These are phyloP conservation scores for Acrocephalus arundinaceus DNA, from an alignment of 2,113 vertebrate genomes.

Conservation along the genomic window DNA sequence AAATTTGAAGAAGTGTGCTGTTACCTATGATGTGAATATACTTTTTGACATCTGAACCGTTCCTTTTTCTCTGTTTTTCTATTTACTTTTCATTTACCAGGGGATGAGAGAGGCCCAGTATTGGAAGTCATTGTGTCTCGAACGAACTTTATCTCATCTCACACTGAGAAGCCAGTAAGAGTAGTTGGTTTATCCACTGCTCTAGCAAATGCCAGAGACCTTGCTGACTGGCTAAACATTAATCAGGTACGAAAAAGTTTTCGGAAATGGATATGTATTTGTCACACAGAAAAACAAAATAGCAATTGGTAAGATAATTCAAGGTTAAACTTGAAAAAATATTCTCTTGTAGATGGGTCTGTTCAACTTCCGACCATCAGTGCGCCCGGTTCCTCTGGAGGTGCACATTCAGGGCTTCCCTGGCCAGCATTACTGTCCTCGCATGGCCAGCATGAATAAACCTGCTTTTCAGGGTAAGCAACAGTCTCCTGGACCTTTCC, in stretches of 20 bases:
- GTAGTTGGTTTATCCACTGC: constrained; percentile 97
- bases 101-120: constrained; percentile 96
- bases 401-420: constrained; percentile 98
- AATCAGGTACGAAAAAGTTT: constrained; percentile 79
- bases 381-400: constrained; percentile 95
- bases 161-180: constrained; percentile 89
- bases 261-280: background rate
- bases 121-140: constrained; percentile 97
- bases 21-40: background rate
- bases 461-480: constrained; percentile 92
- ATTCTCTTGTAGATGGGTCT: constrained; percentile 86
- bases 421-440: constrained; percentile 97
- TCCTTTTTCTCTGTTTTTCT: constrained; percentile 8
- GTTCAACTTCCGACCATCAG: constrained; percentile 98
- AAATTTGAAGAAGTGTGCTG: background rate
- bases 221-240: constrained; percentile 97
- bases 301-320: background rate
- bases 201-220: constrained; percentile 94
- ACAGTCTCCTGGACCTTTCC: background rate
- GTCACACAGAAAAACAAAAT: background rate
- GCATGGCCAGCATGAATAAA: constrained; percentile 99
- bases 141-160: constrained; percentile 98
- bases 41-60: background rate
- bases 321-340: background rate
- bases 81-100: constrained; percentile 66